Percentiles rank a stretch among this genome's conserved stretches.
Evolutionary conservation across 2,113 vertebrate genomes (phyloP).

Genomic region (Tupaia tana): DNA sequence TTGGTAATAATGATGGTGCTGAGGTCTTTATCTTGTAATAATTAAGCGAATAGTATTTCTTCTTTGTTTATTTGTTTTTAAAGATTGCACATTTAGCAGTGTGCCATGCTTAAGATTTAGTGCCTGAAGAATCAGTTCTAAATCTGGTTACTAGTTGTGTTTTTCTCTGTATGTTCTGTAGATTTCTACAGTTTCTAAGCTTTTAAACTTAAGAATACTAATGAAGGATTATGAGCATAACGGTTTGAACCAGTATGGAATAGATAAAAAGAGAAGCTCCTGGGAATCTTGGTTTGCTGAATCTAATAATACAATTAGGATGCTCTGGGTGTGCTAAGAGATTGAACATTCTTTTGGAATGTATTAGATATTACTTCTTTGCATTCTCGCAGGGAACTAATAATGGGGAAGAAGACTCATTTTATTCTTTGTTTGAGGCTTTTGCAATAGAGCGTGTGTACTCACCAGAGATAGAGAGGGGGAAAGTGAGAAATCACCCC

Average conservation of each 20-base stretch:
- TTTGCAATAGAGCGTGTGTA: no score
- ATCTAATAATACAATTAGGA: neutral
- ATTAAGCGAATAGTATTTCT: neutral
- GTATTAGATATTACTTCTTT: neutral
- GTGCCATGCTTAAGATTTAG: neutral
- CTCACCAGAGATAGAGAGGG: no score
- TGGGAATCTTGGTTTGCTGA: neutral
- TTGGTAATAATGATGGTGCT: neutral
- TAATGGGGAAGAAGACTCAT: neutral
- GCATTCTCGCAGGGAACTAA: constrained; percentile 23
- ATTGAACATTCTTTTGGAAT: neutral
- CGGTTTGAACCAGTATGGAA: neutral
- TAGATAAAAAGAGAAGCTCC: neutral
- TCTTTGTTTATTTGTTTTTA: constrained; percentile 24
- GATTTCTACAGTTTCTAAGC: neutral
- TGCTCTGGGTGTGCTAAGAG: neutral
- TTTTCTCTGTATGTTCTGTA: neutral
- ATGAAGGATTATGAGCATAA: neutral
- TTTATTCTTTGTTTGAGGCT: neutral
- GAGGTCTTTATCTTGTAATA: neutral
- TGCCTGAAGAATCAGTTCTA: constrained; percentile 50
- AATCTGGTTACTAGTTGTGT: neutral
- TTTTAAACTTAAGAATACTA: neutral
- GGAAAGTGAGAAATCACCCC: no score
- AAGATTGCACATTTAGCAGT: neutral